A percentile compares a stretch with the other conserved stretches of the same genome.
Conservation (phyloP, 1,140 invertebrate genomes). For the Rhynchophorus ferrugineus region DNA sequence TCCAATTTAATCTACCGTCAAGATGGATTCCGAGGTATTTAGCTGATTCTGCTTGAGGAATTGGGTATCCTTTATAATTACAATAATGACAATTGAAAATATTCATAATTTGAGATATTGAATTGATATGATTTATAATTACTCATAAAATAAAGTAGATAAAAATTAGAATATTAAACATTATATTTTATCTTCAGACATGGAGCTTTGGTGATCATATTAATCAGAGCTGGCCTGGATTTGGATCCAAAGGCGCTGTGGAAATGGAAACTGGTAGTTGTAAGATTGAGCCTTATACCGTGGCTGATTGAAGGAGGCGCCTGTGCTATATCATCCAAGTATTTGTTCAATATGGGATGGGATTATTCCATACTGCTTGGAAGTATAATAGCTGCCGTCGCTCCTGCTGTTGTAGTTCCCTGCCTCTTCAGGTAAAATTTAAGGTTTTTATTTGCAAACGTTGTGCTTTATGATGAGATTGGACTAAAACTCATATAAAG, state of each 20-base stretch:
- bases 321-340: slow-evolving; percentile 61
- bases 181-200: slow-evolving; percentile 53
- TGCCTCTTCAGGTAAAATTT: slow-evolving; percentile 56
- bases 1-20: no score
- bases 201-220: slow-evolving; percentile 84
- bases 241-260: slow-evolving; percentile 78
- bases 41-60: no score
- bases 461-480: no score
- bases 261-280: slow-evolving; percentile 67
- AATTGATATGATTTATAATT: no score
- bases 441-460: not conserved
- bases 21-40: no score
- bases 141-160: no score
- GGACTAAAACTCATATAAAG: no score
- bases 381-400: slow-evolving; percentile 83
- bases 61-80: no score
- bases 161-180: no score
- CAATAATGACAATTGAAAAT: no score
- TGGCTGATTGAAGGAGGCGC: slow-evolving; percentile 72
- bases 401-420: slow-evolving; percentile 94
- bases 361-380: slow-evolving; percentile 68
- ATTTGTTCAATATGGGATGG: slow-evolving; percentile 76
- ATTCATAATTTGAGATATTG: no score
- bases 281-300: slow-evolving; percentile 77
- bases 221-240: slow-evolving; percentile 87